Conservation (phyloP, 2,888 invertebrate genomes). For the Hydropsyche betteni region DNA sequence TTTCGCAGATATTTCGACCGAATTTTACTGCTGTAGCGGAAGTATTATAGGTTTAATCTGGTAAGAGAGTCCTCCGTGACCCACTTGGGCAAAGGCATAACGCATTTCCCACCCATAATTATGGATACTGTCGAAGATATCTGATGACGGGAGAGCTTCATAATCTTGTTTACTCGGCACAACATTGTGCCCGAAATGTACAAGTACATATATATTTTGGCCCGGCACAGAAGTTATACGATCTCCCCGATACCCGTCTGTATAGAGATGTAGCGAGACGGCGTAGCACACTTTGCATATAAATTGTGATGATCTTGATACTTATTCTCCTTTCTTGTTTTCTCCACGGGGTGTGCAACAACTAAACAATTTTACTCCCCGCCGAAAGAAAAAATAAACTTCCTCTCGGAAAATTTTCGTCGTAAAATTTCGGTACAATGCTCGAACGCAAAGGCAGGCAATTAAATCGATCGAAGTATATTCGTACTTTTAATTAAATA, state of each 20-base stretch:
- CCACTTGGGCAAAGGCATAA: constrained; percentile 14
- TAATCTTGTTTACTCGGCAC: constrained; percentile 42
- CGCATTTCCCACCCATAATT: constrained; percentile 31
- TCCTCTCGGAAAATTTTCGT: constrained; percentile 13
- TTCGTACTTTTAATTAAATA: too few relatives aligned
- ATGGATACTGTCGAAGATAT: constrained; percentile 36
- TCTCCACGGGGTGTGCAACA: constrained; percentile 39
- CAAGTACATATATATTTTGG: neutral
- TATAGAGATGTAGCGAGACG: constrained; percentile 23
- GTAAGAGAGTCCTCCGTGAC: constrained; percentile 28
- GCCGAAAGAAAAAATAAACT: constrained; percentile 13
- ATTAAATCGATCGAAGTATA: constrained; percentile 1
- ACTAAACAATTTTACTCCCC: constrained; percentile 35
- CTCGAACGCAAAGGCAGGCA: constrained; percentile 1
- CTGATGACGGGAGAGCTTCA: constrained; percentile 36
- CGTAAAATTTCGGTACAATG: constrained; percentile 10
- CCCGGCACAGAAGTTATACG: constrained; percentile 27
- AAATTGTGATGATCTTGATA: constrained; percentile 46
- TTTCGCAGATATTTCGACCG: constrained; percentile 19
- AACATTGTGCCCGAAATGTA: constrained; percentile 40
- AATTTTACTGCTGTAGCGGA: constrained; percentile 16
- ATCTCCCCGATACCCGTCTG: neutral
- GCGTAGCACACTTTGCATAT: constrained; percentile 42
- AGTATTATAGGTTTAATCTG: constrained; percentile 14
- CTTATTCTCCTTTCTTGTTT: constrained; percentile 35